Evolutionary conservation across 2,797 vertebrate species (phyloP), one percentile per base, ranked within the genome.

Genomic region (Loriculus beryllinus): DNA sequence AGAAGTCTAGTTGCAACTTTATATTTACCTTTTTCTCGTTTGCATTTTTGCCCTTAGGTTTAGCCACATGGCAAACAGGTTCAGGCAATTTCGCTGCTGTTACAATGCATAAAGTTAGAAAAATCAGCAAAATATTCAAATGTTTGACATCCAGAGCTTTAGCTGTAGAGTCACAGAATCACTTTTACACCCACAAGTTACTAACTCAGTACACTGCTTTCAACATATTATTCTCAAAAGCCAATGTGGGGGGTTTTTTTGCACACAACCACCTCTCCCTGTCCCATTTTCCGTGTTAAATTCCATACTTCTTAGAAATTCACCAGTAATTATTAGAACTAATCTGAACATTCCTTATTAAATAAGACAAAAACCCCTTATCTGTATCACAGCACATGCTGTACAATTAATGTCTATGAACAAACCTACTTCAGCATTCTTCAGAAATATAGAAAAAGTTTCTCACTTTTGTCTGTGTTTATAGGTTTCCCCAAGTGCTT

Each of bases 381-480:
- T 39, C 28, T 56, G 26, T 31, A 76, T 23, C 16, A 79, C 17
- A 72, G 54, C 31, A 56, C 16, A 17, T 1, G 12, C 19, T 82
- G 9, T 59, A 49, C 40, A 74, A 10, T 52, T 25, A 56, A 22
- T 35, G 60, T 56, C 39, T 63, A 59, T 12, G 14, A 40, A 52
- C 49, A 57, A 69, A 74, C 23, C 57, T 77, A 76, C 7, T 45
- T 14, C 10, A 70, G 19, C 9, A 33, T 45, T 71, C 31, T 52
- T 70, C 82, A 71, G 13, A 64, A 77, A 54, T 12, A 68, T 7
- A 10, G 54, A 79, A 82, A 60, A 75, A 60, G 59, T 54, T 93
- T 88, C 96, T 97, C 96, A 97, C 98, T 95, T 97, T 96, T 68
- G 84, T 78, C 78, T 69, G 69, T 33, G 33, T 14, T 93, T 85